Evolutionary conservation across 2,113 vertebrate genomes (phyloP).

Genomic region (Syrmaticus mikado): DNA sequence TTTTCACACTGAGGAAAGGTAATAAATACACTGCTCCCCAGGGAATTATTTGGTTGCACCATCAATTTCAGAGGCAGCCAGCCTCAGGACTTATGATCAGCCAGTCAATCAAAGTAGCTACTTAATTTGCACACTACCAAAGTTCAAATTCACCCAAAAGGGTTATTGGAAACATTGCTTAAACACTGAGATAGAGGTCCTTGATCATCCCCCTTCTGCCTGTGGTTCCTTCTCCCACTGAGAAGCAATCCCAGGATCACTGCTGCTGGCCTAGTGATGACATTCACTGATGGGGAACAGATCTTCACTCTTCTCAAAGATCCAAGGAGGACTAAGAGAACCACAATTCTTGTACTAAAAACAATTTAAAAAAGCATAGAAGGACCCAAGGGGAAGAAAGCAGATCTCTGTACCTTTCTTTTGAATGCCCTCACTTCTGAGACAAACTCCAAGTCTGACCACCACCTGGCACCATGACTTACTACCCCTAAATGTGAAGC

Average conservation of each 20-base stretch:
- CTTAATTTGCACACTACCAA: not conserved
- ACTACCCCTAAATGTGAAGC: not conserved
- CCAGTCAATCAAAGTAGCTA: not conserved
- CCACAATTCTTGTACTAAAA: not conserved
- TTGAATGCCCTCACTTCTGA: not conserved
- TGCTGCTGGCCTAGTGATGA: not conserved
- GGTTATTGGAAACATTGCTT: not conserved
- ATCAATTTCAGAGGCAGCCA: not conserved
- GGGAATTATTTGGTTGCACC: not conserved
- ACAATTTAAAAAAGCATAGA: not conserved
- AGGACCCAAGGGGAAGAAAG: not conserved
- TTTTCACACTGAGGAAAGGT: not conserved
- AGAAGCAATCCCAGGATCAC: not conserved
- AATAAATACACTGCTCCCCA: not conserved
- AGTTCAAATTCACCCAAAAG: not conserved
- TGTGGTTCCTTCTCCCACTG: not conserved
- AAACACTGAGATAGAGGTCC: not conserved
- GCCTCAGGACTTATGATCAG: not conserved
- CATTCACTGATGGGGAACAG: not conserved
- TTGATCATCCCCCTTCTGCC: not conserved
- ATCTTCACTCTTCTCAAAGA: not conserved
- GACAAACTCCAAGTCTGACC: rapidly evolving
- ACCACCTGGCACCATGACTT: not conserved
- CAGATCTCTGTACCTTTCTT: not conserved
- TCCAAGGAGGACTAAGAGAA: not conserved